Conservation (phyloP, 1,140 invertebrate genomes). For the Pantala flavescens region DNA sequence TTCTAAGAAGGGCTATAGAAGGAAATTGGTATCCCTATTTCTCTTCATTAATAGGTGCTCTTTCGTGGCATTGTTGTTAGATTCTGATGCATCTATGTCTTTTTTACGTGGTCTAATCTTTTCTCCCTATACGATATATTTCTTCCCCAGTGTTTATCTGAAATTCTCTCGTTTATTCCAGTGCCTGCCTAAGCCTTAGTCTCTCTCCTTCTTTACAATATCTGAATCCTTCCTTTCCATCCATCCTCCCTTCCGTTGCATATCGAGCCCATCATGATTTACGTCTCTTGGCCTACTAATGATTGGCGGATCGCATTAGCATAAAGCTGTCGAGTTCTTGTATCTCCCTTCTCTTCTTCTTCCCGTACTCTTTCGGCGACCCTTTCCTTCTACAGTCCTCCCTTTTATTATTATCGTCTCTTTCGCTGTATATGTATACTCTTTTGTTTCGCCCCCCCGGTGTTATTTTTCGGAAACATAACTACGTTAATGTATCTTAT, state of each 20-base stretch:
- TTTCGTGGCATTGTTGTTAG: too few species aligned
- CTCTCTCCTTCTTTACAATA: neutral
- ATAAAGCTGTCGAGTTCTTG: neutral
- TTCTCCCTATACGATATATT: too few species aligned
- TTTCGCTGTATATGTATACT: neutral
- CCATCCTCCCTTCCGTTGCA: neutral
- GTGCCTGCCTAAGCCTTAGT: neutral
- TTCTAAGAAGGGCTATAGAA: too few species aligned
- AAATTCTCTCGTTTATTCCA: neutral
- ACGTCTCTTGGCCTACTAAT: neutral
- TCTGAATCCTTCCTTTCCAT: neutral
- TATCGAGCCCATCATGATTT: slow-evolving; percentile 5
- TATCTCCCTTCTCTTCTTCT: neutral
- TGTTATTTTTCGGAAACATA: too few species aligned
- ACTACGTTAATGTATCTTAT: too few species aligned
- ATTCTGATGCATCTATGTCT: too few species aligned
- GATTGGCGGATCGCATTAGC: slow-evolving; percentile 7
- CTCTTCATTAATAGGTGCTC: too few species aligned
- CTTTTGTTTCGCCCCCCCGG: neutral
- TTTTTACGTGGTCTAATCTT: too few species aligned
- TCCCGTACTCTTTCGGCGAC: neutral
- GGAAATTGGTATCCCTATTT: too few species aligned
- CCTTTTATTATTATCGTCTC: neutral
- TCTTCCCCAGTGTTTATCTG: too few species aligned
- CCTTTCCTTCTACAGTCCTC: neutral